A percentile compares a stretch with the other conserved stretches of the same genome.
These are phyloP conservation scores for Dysmachus trigonus DNA, from an alignment of 2,888 invertebrate species.

Conservation along the genomic window DNA sequence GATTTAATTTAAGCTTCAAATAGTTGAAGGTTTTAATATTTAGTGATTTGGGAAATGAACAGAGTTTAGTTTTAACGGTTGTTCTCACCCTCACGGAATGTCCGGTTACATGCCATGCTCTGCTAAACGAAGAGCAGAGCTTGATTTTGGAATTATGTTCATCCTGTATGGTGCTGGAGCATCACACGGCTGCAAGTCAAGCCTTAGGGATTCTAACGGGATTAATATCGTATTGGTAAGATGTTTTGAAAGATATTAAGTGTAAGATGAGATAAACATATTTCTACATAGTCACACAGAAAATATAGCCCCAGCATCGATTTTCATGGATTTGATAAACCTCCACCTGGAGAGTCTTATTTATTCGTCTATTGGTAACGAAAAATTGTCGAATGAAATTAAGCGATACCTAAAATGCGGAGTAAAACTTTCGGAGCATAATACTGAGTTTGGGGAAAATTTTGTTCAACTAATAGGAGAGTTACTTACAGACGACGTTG, in stretches of 20 bases:
- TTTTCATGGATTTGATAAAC: conserved; percentile 60
- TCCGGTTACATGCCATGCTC: conserved; percentile 60
- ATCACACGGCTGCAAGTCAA: conserved; percentile 61
- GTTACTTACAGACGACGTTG: conserved; percentile 60
- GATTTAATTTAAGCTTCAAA: neutral
- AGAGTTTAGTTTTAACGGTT: conserved; percentile 61
- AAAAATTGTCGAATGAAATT: conserved; percentile 58
- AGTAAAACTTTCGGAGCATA: conserved; percentile 75
- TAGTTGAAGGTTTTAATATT: neutral
- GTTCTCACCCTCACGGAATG: conserved; percentile 61
- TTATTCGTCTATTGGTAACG: conserved; percentile 59
- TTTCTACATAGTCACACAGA: conserved; percentile 49
- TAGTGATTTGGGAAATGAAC: conserved; percentile 58
- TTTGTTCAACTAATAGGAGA: conserved; percentile 74
- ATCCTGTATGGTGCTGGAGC: conserved; percentile 60
- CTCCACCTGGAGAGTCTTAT: conserved; percentile 62
- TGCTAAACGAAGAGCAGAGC: conserved; percentile 59
- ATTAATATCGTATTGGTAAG: conserved; percentile 53
- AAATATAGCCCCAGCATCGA: conserved; percentile 53
- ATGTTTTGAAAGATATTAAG: neutral
- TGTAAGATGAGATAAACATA: neutral
- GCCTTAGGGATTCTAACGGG: conserved; percentile 62
- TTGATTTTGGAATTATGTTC: conserved; percentile 60
- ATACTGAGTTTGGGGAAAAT: conserved; percentile 70
- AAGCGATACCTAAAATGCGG: conserved; percentile 69